Base-by-base conservation (phyloP, 1,140 invertebrate species). In the Drosophila arizonae region DNA sequence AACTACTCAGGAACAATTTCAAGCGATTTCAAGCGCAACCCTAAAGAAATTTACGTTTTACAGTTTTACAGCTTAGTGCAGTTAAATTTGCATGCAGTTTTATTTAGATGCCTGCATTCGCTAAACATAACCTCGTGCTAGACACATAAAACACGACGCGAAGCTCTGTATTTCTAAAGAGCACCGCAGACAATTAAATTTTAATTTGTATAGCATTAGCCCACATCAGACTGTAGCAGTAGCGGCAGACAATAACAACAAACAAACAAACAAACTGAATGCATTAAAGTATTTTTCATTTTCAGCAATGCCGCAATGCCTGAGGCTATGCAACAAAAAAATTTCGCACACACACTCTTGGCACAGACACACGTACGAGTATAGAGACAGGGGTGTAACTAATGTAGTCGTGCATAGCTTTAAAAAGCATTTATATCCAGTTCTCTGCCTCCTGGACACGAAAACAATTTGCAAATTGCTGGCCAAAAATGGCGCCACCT, bases 401-500 rank as follows among this genome's bases (percentile, higher is more conserved):
- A 82, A 82, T 79, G 67, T 76, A 81, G 71, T 82, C 63, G 63
- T 64, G 54, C 70, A 68, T 56, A n/a, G 58, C 76, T 82, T 69
- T 70, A 81, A 81, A 64, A 60, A 58, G 55, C 48, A 45, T 43
- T 50, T 45, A 50, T 30, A 26, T 39, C 13, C n/a, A 58, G 30
- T 58, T 28, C 45, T 41, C 69, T 26, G 55, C 28, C 28, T 57
- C 30, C 50, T 68, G 62, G 76, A 65, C 62, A 69, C 61, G 61
- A 87, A 86, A 86, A 81, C 72, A 87, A 86, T 86, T 86, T 87
- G 78, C 81, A 86, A 86, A 86, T 86, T 86, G 78, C 81, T 85
- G 67, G 71, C 70, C 64, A 86, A 86, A 81, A 86, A 87, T 86
- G 78, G 68, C 75, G 75, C 78, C 72, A 61, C 73, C 62, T 57